Evolutionary conservation across 2,888 invertebrate genomes (phyloP).

Genomic region (Cephus rjabovi): DNA sequence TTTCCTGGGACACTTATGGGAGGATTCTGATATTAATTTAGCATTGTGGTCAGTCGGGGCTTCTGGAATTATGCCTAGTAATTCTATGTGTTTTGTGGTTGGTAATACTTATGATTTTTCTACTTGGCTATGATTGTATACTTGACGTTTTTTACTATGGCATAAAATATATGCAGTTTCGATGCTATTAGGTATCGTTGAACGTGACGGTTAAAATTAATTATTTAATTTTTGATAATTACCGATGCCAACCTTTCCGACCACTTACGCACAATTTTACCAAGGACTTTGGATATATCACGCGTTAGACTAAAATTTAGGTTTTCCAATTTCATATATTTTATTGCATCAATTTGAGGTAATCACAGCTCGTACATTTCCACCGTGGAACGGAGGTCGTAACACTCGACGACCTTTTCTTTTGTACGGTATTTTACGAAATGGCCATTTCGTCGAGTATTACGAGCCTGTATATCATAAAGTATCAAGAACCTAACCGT

Average conservation of each 20-base stretch:
- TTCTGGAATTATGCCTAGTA: not conserved
- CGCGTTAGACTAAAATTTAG: not conserved
- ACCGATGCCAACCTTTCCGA: not conserved
- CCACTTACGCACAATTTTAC: not conserved
- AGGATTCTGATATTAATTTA: not conserved
- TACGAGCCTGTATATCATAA: not conserved
- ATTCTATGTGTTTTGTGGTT: not conserved
- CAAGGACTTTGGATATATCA: not conserved
- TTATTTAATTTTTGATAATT: not conserved
- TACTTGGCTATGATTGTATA: not conserved
- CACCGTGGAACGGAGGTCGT: not conserved
- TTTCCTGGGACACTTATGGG: not conserved
- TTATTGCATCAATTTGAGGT: not conserved
- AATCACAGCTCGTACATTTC: not conserved
- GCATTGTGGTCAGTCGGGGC: not conserved
- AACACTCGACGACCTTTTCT: not conserved
- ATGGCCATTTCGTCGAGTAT: not conserved
- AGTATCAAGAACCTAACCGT: not conserved
- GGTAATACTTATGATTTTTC: not conserved
- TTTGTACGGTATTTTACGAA: not conserved
- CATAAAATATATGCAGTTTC: not conserved
- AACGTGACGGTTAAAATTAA: not conserved
- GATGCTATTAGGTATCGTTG: not conserved
- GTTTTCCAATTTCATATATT: not conserved
- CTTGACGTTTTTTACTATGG: not conserved